Base-by-base conservation (phyloP, 2,113 vertebrate genomes). In the Microcebus lehilahytsara region DNA sequence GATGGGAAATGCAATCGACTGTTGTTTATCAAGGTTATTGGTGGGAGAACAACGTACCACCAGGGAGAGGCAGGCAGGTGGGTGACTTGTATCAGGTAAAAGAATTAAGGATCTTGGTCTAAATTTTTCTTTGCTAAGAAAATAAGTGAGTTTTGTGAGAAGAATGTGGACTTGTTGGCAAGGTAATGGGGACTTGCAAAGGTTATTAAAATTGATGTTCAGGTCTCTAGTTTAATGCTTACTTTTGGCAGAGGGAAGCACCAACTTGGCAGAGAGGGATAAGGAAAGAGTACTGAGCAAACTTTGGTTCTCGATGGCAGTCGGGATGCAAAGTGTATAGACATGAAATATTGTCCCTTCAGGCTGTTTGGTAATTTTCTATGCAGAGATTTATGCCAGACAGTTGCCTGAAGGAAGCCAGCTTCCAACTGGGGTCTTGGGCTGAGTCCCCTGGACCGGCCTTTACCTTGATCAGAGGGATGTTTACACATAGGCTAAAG, bases 261-360 rank as follows among this genome's bases (percentile, higher is more conserved):
- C 30, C 34, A 88, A 1, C 23, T 46, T 64, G 49, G 53, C 60
- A 51, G 75, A 22, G 42, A 51, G 6, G 20, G 51, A 37, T 42
- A 30, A 20, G 75, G 34, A 66, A 49, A 74, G 27, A 30, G 32
- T 13, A 1, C 34, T n/a, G 34, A 53, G 72, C 34, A 58, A 64
- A 37, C 10, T 0, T 71, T 9, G 4, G 1, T 10, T 69, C n/a
- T 84, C 4, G 0, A 0, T 66, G 27, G 6, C 49, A 46, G 0
- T 10, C 9, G 74, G 51, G 11, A 53, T 60, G 0, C n/a, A 40
- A 78, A 75, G 42, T 37, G 16, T 6, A 6, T 17, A 62, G 40
- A 71, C 9, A 14, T 62, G 11, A 77, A 84, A 20, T 53, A 49
- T 2, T 67, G 17, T 34, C 40, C n/a, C 13, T 7, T 58, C 40